Percentiles rank a stretch among this genome's conserved stretches.
Evolutionary conservation across 2,113 vertebrate genomes (phyloP).

Genomic region (Porphyrio hochstetteri): DNA sequence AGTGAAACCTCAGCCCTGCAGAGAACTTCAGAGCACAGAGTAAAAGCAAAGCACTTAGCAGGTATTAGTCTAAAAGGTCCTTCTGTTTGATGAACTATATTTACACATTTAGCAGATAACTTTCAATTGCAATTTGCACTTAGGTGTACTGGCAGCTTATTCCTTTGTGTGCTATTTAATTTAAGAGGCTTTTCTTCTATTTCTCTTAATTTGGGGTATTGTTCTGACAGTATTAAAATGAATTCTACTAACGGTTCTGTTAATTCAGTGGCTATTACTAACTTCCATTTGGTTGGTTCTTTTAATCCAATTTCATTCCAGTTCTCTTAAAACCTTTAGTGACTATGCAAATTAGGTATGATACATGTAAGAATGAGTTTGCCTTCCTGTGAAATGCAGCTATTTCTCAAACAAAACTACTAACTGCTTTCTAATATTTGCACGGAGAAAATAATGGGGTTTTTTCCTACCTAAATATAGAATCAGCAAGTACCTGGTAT

Average conservation of each 20-base stretch:
- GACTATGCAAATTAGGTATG: background rate
- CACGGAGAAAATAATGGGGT: background rate
- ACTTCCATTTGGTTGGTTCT: background rate
- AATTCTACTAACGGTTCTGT: background rate
- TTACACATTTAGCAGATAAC: conserved; percentile 4
- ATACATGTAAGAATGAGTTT: background rate
- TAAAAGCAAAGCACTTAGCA: conserved; percentile 21
- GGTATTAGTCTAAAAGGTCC: background rate
- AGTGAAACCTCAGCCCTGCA: background rate
- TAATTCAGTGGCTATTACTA: background rate
- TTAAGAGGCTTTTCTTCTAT: conserved; percentile 25
- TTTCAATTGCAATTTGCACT: background rate
- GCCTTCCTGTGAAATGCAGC: background rate
- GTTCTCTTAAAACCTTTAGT: background rate
- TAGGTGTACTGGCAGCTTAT: background rate
- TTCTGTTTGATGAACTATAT: conserved; percentile 10
- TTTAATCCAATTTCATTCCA: background rate
- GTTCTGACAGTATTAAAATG: background rate
- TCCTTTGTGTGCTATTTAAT: conserved; percentile 23
- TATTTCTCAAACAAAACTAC: background rate
- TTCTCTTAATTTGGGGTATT: conserved; percentile 12
- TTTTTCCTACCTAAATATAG: background rate
- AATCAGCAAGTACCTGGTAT: background rate
- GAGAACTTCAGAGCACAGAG: background rate
- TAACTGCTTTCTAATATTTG: background rate